These are phyloP conservation scores for Synergus gifuensis DNA, from an alignment of 2,888 invertebrate genomes.

Conservation along the genomic window DNA sequence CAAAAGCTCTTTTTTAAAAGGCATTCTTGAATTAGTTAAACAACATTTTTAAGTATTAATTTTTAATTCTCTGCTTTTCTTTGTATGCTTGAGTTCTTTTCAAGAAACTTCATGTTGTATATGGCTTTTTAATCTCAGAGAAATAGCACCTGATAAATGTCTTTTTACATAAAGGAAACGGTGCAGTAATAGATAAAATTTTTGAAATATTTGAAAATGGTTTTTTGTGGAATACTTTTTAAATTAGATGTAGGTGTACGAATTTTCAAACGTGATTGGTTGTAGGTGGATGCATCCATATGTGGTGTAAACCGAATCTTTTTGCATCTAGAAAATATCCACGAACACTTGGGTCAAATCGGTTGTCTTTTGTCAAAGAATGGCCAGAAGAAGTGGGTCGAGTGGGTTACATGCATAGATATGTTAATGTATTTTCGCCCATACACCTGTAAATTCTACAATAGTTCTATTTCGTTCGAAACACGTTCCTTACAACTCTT, in stretches of 20 bases:
- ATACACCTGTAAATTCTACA: background rate
- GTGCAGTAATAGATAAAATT: background rate
- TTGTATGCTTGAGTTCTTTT: background rate
- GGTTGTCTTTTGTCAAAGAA: conserved; percentile 57
- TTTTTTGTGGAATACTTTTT: background rate
- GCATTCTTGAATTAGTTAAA: background rate
- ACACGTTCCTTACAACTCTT: conserved; percentile 33
- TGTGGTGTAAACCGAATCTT: background rate
- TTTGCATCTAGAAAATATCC: conserved; percentile 8
- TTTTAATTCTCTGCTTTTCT: background rate
- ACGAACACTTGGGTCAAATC: conserved; percentile 47
- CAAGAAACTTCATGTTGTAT: background rate
- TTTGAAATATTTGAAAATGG: background rate
- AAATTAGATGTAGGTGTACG: background rate
- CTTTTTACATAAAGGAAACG: too few relatives aligned
- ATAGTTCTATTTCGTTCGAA: conserved; percentile 22
- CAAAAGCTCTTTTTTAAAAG: background rate
- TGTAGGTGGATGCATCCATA: background rate
- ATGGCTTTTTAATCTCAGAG: background rate
- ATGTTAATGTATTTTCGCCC: conserved; percentile 19
- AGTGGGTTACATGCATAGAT: conserved; percentile 11
- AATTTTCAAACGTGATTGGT: background rate
- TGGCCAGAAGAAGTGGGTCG: conserved; percentile 60
- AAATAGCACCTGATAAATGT: background rate
- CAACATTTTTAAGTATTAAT: background rate